phyloP scores from a whole-genome alignment of 2,113 vertebrate genomes.

The Scomber japonicus region DNA sequence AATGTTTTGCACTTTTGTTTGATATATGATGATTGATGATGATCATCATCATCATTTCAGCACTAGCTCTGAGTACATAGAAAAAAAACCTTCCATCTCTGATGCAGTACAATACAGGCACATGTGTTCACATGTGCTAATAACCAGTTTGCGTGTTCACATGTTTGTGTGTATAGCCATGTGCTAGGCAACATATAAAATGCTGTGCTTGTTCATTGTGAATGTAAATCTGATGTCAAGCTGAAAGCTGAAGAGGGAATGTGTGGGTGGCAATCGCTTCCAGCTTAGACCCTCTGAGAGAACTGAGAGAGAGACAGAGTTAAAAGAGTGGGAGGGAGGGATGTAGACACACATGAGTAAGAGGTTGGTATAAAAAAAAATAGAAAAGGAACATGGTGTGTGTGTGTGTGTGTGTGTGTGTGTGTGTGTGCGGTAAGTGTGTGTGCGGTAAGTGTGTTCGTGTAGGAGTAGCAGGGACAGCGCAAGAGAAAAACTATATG shows the following conservation, averaged over 20 bases:
- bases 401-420: constrained; percentile 40
- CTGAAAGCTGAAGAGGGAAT: constrained; percentile 80
- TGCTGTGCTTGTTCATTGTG: constrained; percentile 74
- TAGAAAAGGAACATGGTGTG: constrained; percentile 40
- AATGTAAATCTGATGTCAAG: constrained; percentile 86
- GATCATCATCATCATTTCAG: background rate
- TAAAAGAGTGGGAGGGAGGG: constrained; percentile 77
- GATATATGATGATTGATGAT: too few species aligned
- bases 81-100: background rate
- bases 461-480: constrained; percentile 72
- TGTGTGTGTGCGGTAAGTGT: constrained; percentile 21
- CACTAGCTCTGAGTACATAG: background rate
- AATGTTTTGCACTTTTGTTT: too few species aligned
- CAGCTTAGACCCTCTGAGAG: constrained; percentile 81
- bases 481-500: constrained; percentile 43
- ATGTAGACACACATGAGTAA: constrained; percentile 78
- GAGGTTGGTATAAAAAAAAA: constrained; percentile 64
- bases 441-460: constrained; percentile 51
- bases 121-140: constrained; percentile 43
- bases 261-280: constrained; percentile 86
- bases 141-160: constrained; percentile 15
- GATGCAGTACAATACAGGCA: background rate
- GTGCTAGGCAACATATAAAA: constrained; percentile 69
- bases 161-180: constrained; percentile 54
- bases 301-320: constrained; percentile 71